A percentile compares a stretch with the other conserved stretches of the same genome.
phyloP scores from a whole-genome alignment of 2,888 invertebrate species.

The Drosophila kambysellisi region DNA sequence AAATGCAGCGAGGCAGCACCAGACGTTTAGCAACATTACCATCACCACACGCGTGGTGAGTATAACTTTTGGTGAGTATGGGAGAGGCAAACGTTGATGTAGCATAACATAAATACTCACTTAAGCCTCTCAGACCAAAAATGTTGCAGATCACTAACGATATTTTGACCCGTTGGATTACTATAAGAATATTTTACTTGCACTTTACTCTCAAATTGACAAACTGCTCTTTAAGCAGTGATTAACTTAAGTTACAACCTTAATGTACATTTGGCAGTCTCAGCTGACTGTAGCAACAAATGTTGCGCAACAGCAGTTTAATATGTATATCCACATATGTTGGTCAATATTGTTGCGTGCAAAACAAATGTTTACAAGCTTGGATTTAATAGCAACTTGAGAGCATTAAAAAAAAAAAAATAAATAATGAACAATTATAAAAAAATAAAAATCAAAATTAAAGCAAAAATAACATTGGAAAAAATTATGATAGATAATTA shows the following conservation, averaged over 20 bases:
- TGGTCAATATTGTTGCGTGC: conserved; percentile 14
- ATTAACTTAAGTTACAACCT: background rate
- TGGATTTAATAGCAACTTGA: background rate
- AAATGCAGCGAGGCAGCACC: background rate
- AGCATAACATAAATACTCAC: conserved; percentile 17
- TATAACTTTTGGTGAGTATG: conserved; percentile 24
- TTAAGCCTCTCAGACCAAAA: background rate
- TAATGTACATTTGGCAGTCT: background rate
- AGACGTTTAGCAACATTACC: conserved; percentile 26
- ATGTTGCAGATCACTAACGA: background rate
- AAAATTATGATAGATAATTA: background rate
- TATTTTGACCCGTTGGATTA: background rate
- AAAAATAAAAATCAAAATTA: background rate
- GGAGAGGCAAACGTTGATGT: conserved; percentile 10
- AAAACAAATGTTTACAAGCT: conserved; percentile 3
- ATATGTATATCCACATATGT: background rate
- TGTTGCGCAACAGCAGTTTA: conserved; percentile 11
- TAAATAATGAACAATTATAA: background rate
- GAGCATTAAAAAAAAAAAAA: background rate
- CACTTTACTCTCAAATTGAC: background rate
- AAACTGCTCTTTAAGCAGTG: background rate
- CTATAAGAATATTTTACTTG: background rate
- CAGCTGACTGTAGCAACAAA: background rate
- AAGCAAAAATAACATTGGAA: too few species aligned
- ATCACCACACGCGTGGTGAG: conserved; percentile 40